These are phyloP conservation scores for Chironomus tentans DNA, from an alignment of 2,888 invertebrate genomes.

Conservation along the genomic window DNA sequence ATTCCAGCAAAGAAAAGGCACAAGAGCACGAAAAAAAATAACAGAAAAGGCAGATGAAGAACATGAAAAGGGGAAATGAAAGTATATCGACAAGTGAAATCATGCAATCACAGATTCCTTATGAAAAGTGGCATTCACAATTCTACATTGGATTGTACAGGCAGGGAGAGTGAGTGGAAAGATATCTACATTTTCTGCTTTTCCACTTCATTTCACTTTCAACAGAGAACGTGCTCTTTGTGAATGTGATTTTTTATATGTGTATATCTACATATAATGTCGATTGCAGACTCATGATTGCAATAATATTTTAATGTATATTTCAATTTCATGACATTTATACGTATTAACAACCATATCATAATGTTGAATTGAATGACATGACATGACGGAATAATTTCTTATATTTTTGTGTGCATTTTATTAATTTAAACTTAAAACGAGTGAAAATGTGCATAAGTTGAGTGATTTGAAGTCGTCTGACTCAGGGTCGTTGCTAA, in stretches of 20 bases:
- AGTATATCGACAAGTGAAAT: conserved; percentile 14
- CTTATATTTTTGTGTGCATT: neutral
- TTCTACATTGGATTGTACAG: neutral
- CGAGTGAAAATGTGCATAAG: neutral
- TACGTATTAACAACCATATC: neutral
- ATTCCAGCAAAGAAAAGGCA: neutral
- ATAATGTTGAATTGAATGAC: neutral
- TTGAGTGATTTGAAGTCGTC: no score
- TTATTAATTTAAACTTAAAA: neutral
- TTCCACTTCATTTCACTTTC: conserved; percentile 9
- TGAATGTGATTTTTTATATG: neutral
- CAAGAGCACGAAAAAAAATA: no score
- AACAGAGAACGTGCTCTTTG: conserved; percentile 5
- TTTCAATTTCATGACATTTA: conserved; percentile 12
- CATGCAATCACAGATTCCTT: conserved; percentile 7
- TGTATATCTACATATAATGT: neutral
- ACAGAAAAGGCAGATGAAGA: no score
- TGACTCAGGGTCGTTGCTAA: no score
- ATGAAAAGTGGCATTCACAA: neutral
- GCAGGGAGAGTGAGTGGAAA: neutral
- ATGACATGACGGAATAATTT: neutral
- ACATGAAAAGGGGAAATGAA: conserved; percentile 7
- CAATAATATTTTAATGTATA: conserved; percentile 17
- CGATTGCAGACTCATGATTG: conserved; percentile 8
- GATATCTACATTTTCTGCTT: neutral